These are phyloP conservation scores for Mechanitis mazaeus DNA, from an alignment of 2,888 invertebrate genomes.

Conservation along the genomic window DNA sequence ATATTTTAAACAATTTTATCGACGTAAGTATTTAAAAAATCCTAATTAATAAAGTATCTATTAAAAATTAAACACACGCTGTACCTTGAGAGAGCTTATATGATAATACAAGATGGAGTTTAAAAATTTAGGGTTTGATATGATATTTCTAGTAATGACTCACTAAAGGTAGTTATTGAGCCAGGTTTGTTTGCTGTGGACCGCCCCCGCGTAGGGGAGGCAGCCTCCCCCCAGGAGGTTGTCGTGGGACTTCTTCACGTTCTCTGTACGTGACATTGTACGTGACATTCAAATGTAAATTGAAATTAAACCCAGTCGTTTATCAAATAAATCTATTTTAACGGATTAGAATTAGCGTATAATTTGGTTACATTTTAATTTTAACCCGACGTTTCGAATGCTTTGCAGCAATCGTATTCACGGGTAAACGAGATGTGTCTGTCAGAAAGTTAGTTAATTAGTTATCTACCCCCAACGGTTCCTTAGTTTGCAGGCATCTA, in stretches of 20 bases:
- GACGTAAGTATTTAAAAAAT: no score
- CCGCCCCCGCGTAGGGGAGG: conserved; percentile 87
- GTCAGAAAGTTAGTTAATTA: no score
- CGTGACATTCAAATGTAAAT: no score
- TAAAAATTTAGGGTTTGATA: not conserved
- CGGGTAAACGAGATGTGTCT: no score
- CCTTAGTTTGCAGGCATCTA: no score
- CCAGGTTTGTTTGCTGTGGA: conserved; percentile 91
- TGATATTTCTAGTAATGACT: conserved; percentile 41
- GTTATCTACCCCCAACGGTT: no score
- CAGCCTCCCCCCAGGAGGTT: conserved; percentile 91
- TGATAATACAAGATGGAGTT: no score
- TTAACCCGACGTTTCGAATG: not conserved
- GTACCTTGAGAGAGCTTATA: not conserved
- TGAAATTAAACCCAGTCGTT: no score
- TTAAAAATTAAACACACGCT: not conserved
- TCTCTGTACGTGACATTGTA: conserved; percentile 73
- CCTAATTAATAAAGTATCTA: not conserved
- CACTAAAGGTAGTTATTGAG: conserved; percentile 85
- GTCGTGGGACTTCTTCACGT: conserved; percentile 90
- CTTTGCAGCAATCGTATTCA: not conserved
- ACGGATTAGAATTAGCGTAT: no score
- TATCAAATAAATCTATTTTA: no score
- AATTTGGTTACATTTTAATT: no score
- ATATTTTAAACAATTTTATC: no score